A percentile compares a stretch with the other conserved stretches of the same genome.
These are phyloP conservation scores for Lepus timidus DNA, from an alignment of 2,113 vertebrate species.

Conservation along the genomic window DNA sequence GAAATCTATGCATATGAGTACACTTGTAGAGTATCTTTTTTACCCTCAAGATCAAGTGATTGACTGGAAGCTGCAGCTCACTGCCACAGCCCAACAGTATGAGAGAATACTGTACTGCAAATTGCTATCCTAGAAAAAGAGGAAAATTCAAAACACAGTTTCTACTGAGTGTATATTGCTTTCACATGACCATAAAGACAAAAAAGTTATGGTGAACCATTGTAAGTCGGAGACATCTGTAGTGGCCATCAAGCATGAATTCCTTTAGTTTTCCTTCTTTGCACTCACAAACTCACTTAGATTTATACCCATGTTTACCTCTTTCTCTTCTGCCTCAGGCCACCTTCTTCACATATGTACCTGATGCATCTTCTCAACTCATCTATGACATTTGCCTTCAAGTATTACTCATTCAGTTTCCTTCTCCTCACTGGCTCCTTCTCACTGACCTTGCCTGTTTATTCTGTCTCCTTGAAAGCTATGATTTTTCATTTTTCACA, in stretches of 20 bases:
- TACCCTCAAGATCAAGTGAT: no score
- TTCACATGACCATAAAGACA: no score
- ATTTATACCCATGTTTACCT: background rate
- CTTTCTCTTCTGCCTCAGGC: constrained; percentile 12
- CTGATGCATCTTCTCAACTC: background rate
- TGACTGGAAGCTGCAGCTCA: no score
- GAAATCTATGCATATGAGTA: no score
- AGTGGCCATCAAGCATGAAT: background rate
- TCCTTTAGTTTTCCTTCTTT: constrained; percentile 23
- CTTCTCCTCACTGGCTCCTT: background rate
- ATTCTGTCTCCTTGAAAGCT: background rate
- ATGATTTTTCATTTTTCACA: background rate
- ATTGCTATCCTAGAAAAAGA: no score
- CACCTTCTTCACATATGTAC: background rate
- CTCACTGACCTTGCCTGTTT: background rate
- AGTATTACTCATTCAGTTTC: background rate
- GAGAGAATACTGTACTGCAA: no score
- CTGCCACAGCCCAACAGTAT: no score
- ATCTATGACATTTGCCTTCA: background rate
- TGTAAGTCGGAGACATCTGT: no score
- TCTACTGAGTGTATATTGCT: no score
- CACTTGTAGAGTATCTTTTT: no score
- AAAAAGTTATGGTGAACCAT: no score
- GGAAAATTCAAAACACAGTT: no score
- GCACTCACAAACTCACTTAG: background rate